Evolutionary conservation across 2,888 invertebrate species (phyloP), one percentile per base, ranked within the genome.

Genomic region (Clitarchus hookeri): DNA sequence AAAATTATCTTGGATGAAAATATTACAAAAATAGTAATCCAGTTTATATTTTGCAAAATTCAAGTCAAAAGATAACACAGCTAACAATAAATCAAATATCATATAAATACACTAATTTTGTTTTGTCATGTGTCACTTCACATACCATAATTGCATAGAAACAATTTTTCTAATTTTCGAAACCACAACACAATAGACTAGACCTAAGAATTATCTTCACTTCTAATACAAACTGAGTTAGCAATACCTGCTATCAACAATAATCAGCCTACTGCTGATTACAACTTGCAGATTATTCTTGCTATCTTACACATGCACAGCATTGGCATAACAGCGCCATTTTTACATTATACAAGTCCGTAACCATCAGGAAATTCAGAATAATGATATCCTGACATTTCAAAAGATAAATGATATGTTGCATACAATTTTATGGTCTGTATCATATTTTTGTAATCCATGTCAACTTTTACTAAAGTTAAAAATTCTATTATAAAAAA

Each of bases 231-330:
- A 65, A n/a, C 16, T 65, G 65, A 23, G 65, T 65, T 65, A 65
- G 65, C 65, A 65, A 65, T n/a, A 65, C n/a, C n/a, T 65, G 65
- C 65, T 65, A 65, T 65, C 65, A 65, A 65, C 65, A 65, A 65
- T 65, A 65, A 65, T 16, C 65, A 65, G n/a, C 65, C 65, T 65
- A 65, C n/a, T 65, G 65, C 65, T 65, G 65, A n/a, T 65, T 65
- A 65, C 65, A 65, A 23, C 65, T 65, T 23, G 65, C 65, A 65
- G 65, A 65, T 19, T 65, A 65, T n/a, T 65, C 65, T 16, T n/a
- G 65, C 65, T 65, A 65, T 65, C 65, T 65, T 65, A 65, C 65
- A 65, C 65, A 65, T 65, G 65, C 65, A 65, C n/a, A 65, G 65
- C 65, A 65, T 65, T 65, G 16, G 12, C 65, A 23, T 65, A n/a